A percentile compares a stretch with the other conserved stretches of the same genome.
These are phyloP conservation scores for Chlorocebus sabaeus DNA, from an alignment of 2,113 vertebrate species.

Conservation along the genomic window DNA sequence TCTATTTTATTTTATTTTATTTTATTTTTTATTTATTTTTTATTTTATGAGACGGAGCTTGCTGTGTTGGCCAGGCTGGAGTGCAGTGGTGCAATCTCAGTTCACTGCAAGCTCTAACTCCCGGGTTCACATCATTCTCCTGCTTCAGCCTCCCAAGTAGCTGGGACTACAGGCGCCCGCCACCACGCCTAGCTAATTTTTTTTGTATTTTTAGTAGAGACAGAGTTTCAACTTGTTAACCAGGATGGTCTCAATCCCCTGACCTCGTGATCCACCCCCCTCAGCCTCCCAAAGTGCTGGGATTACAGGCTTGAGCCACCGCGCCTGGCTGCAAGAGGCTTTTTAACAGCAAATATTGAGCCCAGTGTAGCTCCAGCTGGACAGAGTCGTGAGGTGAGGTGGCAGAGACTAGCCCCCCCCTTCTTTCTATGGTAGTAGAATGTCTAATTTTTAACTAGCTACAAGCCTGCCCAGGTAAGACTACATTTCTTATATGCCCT, in stretches of 20 bases:
- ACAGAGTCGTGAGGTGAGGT: background rate
- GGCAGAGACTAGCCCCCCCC: background rate
- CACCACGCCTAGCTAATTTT: too few species aligned
- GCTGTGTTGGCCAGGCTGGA: too few species aligned
- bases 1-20: background rate
- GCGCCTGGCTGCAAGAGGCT: rapidly evolving
- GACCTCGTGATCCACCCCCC: rapidly evolving
- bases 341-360: background rate
- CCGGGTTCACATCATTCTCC: rapidly evolving
- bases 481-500: background rate
- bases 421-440: background rate
- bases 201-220: too few species aligned
- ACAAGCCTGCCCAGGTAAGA: background rate
- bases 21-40: too few species aligned
- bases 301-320: too few species aligned
- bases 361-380: background rate
- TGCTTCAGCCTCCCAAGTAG: too few species aligned
- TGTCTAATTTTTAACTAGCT: background rate
- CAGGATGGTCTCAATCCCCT: too few species aligned
- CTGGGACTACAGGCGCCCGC: too few species aligned
- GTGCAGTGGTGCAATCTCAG: too few species aligned
- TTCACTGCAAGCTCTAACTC: rapidly evolving
- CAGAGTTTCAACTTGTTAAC: too few species aligned
- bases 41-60: too few species aligned
- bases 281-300: too few species aligned